Conservation (phyloP, 2,113 vertebrate genomes). For the Centropus bengalensis region DNA sequence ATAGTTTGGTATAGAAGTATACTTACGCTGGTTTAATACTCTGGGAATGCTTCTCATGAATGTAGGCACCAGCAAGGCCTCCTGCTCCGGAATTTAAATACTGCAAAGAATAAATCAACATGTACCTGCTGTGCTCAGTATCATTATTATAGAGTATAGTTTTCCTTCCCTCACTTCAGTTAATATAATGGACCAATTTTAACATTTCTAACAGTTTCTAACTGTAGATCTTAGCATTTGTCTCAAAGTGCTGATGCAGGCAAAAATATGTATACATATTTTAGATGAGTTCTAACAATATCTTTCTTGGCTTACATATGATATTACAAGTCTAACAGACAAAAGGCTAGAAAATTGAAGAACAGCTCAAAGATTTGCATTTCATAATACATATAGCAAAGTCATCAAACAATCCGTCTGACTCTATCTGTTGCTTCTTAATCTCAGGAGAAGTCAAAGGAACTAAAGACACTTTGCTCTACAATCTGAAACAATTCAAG, state of each 20-base stretch:
- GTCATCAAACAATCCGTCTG: background rate
- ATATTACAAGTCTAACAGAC: background rate
- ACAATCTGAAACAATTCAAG: background rate
- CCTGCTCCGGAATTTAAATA: constrained; percentile 95
- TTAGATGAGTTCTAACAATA: background rate
- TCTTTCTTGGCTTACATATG: background rate
- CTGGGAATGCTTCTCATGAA: constrained; percentile 89
- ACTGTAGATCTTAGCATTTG: background rate
- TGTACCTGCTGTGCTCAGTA: fast-evolving
- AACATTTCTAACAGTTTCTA: constrained; percentile 14
- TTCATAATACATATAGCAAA: background rate
- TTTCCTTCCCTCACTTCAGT: background rate
- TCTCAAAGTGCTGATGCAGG: background rate
- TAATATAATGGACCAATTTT: background rate
- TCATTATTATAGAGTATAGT: background rate
- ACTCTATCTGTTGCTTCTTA: fast-evolving
- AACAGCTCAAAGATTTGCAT: background rate
- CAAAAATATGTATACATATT: constrained; percentile 11
- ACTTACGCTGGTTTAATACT: constrained; percentile 89
- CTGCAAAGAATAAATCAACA: constrained; percentile 72
- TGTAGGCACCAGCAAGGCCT: constrained; percentile 86
- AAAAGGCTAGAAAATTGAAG: background rate
- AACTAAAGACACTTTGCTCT: background rate
- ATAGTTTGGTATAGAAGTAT: background rate
- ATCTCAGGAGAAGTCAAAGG: background rate